A percentile compares a stretch with the other conserved stretches of the same genome.
Conservation (phyloP, 2,797 vertebrate species). For the Gymnothorax reevesii region DNA sequence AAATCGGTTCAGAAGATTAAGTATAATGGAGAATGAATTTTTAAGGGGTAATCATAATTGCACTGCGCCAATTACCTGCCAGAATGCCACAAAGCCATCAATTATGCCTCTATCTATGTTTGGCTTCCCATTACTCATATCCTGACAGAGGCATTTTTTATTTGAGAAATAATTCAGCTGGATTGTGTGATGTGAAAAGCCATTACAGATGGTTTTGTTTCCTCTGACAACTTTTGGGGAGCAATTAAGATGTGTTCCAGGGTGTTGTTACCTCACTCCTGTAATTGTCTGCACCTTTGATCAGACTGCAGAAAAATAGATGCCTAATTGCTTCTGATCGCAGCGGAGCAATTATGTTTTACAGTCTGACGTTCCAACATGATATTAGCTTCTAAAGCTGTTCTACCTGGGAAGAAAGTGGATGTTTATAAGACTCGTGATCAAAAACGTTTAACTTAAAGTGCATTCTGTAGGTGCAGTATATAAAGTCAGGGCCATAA, state of each 20-base stretch:
- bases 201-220: constrained; percentile 20
- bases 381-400: constrained; percentile 32
- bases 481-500: too few relatives aligned
- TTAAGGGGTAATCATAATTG: neutral
- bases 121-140: neutral
- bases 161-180: constrained; percentile 6
- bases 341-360: constrained; percentile 23
- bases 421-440: constrained; percentile 28
- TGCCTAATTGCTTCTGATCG: constrained; percentile 42
- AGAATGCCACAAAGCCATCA: neutral
- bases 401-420: constrained; percentile 26
- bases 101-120: constrained; percentile 16
- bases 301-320: constrained; percentile 40
- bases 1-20: constrained; percentile 3
- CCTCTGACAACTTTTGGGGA: constrained; percentile 29
- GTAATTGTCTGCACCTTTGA: constrained; percentile 38
- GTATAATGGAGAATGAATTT: neutral
- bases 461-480: neutral
- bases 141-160: neutral
- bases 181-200: constrained; percentile 14
- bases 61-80: constrained; percentile 7
- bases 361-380: constrained; percentile 13
- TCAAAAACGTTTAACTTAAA: neutral
- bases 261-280: constrained; percentile 29
- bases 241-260: constrained; percentile 32